phyloP scores from a whole-genome alignment of 2,888 invertebrate species.

The Lasius platythorax region DNA sequence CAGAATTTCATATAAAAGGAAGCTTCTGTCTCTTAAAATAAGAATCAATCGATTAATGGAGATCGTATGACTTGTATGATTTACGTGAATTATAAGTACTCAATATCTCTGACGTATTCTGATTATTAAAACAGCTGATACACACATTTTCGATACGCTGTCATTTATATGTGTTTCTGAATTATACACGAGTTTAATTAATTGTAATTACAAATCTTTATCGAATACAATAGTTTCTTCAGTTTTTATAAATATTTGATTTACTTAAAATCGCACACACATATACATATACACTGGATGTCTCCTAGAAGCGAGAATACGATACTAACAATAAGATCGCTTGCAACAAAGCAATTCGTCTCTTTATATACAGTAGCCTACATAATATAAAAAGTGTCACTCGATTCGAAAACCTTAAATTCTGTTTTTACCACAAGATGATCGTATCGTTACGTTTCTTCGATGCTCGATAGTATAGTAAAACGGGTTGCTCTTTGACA shows the following conservation, averaged over 20 bases:
- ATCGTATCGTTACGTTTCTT: slow-evolving; percentile 8
- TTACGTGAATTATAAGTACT: neutral
- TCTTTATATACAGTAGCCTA: neutral
- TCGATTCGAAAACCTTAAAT: slow-evolving; percentile 12
- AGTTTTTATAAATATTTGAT: neutral
- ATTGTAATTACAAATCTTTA: neutral
- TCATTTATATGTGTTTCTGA: neutral
- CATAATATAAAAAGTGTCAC: neutral
- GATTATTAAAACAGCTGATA: neutral
- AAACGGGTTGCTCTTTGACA: slow-evolving; percentile 27
- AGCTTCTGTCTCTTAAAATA: neutral
- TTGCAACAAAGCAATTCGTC: neutral
- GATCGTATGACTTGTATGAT: neutral
- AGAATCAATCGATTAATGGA: neutral
- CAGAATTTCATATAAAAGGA: neutral
- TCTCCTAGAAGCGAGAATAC: neutral
- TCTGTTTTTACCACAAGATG: slow-evolving; percentile 28
- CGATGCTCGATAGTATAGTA: slow-evolving; percentile 1
- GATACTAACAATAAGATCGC: neutral
- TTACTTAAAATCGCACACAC: neutral
- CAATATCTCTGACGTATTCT: neutral
- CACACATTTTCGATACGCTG: neutral
- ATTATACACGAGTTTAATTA: neutral
- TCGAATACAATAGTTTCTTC: neutral
- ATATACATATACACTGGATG: neutral